These are phyloP conservation scores for Acanthurus lineatus DNA, from an alignment of 2,797 vertebrate species.

Conservation along the genomic window DNA sequence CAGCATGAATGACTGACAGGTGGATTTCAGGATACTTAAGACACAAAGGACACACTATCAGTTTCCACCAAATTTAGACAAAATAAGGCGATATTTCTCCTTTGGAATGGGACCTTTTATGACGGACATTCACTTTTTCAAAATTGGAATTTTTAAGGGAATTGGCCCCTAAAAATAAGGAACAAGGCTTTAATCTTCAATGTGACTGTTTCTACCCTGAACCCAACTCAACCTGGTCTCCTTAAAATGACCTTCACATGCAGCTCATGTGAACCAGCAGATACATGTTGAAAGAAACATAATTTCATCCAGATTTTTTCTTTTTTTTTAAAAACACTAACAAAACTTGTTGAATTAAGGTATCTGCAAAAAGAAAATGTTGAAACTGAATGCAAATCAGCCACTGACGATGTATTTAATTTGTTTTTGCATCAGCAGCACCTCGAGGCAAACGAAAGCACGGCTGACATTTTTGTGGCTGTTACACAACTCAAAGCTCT, in stretches of 20 bases:
- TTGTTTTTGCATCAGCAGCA: too few species aligned
- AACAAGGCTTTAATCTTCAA: slow-evolving; percentile 12
- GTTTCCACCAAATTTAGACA: slow-evolving; percentile 9
- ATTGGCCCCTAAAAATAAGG: neutral
- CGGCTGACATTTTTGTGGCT: too few species aligned
- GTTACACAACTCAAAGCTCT: too few species aligned
- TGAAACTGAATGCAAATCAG: too few species aligned
- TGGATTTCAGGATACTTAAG: neutral
- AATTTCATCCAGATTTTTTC: neutral
- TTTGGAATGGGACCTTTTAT: neutral
- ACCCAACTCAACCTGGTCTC: slow-evolving; percentile 14
- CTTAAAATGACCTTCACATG: slow-evolving; percentile 3
- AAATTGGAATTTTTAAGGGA: slow-evolving; percentile 10
- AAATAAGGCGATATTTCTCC: slow-evolving; percentile 18
- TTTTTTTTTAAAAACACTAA: too few species aligned
- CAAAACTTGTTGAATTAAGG: too few species aligned
- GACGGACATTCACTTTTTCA: neutral
- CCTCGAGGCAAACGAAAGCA: too few species aligned
- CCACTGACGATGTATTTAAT: too few species aligned
- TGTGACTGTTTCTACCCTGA: slow-evolving; percentile 11
- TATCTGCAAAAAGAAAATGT: too few species aligned
- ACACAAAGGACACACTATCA: neutral
- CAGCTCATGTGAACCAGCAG: slow-evolving; percentile 3
- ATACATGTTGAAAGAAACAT: slow-evolving; percentile 18
- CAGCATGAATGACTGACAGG: neutral